Conservation (phyloP, 2,888 invertebrate species). For the Chaitophorus viminalis region DNA sequence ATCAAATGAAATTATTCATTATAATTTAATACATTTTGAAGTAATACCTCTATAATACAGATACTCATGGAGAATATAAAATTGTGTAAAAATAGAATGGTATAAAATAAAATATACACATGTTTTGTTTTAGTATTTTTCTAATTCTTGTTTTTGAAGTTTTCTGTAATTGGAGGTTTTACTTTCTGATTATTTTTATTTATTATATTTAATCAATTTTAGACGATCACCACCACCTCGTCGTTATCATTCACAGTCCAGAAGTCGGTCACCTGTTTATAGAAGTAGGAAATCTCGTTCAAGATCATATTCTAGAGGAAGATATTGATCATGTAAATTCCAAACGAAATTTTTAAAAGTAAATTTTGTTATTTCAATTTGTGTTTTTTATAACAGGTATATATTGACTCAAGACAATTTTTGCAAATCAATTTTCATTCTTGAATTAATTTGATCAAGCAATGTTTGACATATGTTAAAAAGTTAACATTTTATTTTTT, state of each 20-base stretch:
- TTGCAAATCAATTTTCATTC: too few species aligned
- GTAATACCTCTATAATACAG: constrained; percentile 11
- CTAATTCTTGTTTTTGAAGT: neutral
- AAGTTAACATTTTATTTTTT: too few species aligned
- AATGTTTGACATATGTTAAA: too few species aligned
- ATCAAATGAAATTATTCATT: neutral
- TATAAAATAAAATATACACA: neutral
- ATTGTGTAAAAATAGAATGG: neutral
- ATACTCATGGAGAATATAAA: neutral
- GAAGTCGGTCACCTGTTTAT: constrained; percentile 52
- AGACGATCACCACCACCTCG: constrained; percentile 58
- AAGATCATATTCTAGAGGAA: constrained; percentile 47
- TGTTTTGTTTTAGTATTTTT: neutral
- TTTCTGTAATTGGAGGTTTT: constrained; percentile 20
- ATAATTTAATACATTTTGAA: neutral
- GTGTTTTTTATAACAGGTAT: neutral
- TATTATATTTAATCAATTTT: constrained; percentile 3
- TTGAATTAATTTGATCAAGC: too few species aligned
- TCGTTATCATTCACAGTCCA: constrained; percentile 49
- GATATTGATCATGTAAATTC: constrained; percentile 11
- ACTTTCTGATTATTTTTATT: neutral
- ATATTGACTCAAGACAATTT: too few species aligned
- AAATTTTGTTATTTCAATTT: too few species aligned
- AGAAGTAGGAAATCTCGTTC: constrained; percentile 32
- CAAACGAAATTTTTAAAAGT: too few species aligned